Conservation (phyloP, 2,797 vertebrate genomes). For the Cephalopachus bancanus region DNA sequence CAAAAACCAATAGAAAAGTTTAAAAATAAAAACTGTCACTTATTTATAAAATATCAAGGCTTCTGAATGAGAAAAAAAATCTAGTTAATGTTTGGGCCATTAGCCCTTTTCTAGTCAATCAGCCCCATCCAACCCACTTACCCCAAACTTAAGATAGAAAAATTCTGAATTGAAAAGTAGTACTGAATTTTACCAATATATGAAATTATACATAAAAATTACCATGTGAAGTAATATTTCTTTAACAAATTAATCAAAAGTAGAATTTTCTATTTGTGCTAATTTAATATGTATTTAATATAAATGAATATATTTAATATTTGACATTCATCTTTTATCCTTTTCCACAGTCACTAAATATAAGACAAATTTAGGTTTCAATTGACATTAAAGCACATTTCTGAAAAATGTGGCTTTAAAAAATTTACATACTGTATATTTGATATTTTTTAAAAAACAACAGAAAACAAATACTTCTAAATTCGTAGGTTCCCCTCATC, state of each 20-base stretch:
- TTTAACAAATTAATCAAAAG: constrained; percentile 67
- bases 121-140: neutral
- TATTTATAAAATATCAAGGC: constrained; percentile 75
- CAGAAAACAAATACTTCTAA: constrained; percentile 38
- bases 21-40: constrained; percentile 64
- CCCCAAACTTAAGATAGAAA: constrained; percentile 68
- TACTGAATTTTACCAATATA: constrained; percentile 68
- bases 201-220: constrained; percentile 70
- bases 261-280: constrained; percentile 58
- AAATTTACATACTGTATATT: constrained; percentile 27
- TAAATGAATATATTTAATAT: constrained; percentile 62
- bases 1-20: constrained; percentile 70
- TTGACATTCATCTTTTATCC: constrained; percentile 2
- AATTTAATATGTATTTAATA: constrained; percentile 56
- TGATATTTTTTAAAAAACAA: constrained; percentile 41
- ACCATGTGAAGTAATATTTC: constrained; percentile 42
- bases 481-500: neutral
- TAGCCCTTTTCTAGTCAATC: constrained; percentile 51
- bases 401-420: constrained; percentile 40
- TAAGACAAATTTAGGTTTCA: constrained; percentile 57
- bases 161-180: constrained; percentile 65
- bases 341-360: constrained; percentile 51
- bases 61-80: constrained; percentile 73
- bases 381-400: constrained; percentile 57
- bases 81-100: constrained; percentile 23